Evolutionary conservation across 2,113 vertebrate genomes (phyloP).

Genomic region (Isichthys henryi): DNA sequence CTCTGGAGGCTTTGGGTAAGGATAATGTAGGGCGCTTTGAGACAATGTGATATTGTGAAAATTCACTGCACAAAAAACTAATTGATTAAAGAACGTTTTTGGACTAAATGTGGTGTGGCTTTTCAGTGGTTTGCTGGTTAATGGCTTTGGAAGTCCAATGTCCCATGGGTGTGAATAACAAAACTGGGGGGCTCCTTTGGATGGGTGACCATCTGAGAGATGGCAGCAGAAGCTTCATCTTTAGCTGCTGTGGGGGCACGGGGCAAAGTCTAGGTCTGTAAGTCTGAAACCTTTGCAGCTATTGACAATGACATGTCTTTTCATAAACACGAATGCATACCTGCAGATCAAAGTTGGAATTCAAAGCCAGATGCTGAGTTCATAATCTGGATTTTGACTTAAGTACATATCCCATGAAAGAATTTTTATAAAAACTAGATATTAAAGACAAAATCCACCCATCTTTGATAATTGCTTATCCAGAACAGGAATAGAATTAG

Average conservation of each 20-base stretch:
- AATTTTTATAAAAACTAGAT: background rate
- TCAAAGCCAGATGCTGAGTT: background rate
- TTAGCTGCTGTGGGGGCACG: background rate
- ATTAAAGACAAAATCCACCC: background rate
- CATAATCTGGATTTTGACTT: background rate
- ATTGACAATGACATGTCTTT: background rate
- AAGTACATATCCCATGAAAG: background rate
- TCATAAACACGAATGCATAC: background rate
- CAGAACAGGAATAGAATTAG: background rate
- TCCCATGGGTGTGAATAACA: background rate
- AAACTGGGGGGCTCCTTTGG: background rate
- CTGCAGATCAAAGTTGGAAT: background rate
- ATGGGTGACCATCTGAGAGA: background rate
- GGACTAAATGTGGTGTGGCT: background rate
- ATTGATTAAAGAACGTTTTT: background rate
- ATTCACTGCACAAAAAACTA: background rate
- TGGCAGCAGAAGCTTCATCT: background rate
- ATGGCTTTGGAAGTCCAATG: background rate
- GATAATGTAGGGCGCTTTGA: background rate
- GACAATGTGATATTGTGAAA: background rate
- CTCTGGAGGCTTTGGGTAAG: background rate
- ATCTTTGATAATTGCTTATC: background rate
- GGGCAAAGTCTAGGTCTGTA: background rate
- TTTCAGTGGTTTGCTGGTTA: background rate
- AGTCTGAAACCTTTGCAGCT: background rate